phyloP scores from a whole-genome alignment of 35 echinoderm and acorn worm genomes.

The Holothuria glaberrima region DNA sequence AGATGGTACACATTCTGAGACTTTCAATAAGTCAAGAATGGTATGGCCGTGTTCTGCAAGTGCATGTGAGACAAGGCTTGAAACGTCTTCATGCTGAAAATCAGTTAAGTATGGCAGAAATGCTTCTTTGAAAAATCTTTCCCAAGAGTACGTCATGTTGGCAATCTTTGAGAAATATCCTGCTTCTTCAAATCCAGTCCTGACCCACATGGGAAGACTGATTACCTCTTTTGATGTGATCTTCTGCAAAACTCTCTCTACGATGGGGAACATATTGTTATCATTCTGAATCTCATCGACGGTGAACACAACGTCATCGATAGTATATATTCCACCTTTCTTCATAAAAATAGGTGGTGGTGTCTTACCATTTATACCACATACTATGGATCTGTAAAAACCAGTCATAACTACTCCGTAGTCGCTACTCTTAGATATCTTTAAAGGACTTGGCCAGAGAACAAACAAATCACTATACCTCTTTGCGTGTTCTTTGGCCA shows the following conservation, averaged over 20 bases:
- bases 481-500: neutral
- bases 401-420: constrained; percentile 1
- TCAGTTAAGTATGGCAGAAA: neutral
- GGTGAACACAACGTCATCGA: neutral
- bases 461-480: neutral
- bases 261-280: constrained; percentile 12
- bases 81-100: constrained; percentile 1
- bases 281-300: neutral
- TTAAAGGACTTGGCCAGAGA: neutral
- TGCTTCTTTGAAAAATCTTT: too few species aligned
- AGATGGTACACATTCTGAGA: neutral
- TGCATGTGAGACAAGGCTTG: neutral
- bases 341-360: neutral
- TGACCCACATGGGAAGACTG: neutral
- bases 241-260: constrained; percentile 3
- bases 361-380: neutral
- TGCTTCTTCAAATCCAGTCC: neutral
- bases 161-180: neutral
- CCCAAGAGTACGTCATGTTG: neutral
- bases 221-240: neutral
- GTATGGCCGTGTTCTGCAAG: neutral
- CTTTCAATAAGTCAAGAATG: neutral
- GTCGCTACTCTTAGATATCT: neutral
- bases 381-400: neutral
- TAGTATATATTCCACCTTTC: neutral